Conservation (phyloP, 2,888 invertebrate species). For the Drosophila nigritarsus region DNA sequence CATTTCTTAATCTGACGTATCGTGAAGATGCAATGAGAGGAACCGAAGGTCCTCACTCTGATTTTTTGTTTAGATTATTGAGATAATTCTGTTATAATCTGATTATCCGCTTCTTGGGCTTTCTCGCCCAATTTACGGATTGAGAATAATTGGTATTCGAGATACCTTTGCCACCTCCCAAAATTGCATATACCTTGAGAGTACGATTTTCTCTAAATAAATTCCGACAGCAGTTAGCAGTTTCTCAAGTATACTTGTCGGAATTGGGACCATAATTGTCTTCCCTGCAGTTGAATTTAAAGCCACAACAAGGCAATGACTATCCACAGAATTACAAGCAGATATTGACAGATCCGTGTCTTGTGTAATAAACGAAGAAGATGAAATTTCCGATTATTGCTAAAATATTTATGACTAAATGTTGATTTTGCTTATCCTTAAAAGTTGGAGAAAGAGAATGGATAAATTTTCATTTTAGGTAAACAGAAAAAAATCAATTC, state of each 20-base stretch:
- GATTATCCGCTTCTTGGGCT: background rate
- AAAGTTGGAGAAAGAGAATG: background rate
- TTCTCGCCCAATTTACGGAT: background rate
- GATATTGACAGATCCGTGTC: background rate
- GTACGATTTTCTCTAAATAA: background rate
- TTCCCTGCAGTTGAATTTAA: background rate
- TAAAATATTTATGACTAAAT: background rate
- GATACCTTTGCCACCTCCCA: background rate
- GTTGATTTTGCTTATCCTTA: background rate
- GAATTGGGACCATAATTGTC: background rate
- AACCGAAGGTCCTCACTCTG: background rate
- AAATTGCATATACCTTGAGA: background rate
- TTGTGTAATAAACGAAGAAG: no score
- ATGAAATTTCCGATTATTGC: background rate
- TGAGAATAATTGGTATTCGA: background rate
- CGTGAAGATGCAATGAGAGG: background rate
- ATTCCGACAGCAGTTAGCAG: background rate
- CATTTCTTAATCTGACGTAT: background rate
- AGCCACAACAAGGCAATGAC: background rate
- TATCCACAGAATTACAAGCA: background rate
- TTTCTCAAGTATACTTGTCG: background rate
- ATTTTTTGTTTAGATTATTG: background rate
- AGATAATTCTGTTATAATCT: background rate
- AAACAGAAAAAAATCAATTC: background rate
- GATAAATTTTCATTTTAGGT: background rate